These are phyloP conservation scores for Brachyalestes nurse DNA, from an alignment of 2,797 vertebrate genomes.

Conservation along the genomic window DNA sequence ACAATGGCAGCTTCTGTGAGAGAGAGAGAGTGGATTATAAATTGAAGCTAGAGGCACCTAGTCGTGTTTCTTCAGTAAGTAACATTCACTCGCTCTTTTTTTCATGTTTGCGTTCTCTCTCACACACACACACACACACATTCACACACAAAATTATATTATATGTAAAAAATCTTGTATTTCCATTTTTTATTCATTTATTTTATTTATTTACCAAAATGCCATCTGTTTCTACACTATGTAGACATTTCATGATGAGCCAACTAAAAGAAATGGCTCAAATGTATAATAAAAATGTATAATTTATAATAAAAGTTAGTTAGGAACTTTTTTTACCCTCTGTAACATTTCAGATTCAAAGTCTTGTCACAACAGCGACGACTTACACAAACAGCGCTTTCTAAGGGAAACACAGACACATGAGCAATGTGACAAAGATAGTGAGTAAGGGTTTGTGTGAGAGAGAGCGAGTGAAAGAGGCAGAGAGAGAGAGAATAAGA, in stretches of 20 bases:
- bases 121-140: no score
- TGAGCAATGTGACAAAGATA: slow-evolving; percentile 3
- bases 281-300: no score
- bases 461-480: background rate
- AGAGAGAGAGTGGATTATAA: slow-evolving; percentile 36
- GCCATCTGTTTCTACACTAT: no score
- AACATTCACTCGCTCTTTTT: background rate
- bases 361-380: no score
- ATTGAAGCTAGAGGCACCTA: slow-evolving; percentile 27
- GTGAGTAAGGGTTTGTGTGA: slow-evolving; percentile 24
- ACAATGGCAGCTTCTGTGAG: slow-evolving; percentile 43
- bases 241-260: no score
- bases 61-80: background rate
- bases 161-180: no score
- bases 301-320: no score
- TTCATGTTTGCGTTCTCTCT: background rate
- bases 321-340: background rate
- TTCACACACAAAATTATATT: no score
- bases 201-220: no score
- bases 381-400: background rate
- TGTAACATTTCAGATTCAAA: background rate
- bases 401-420: background rate
- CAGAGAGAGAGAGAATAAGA: background rate
- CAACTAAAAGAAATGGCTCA: background rate
- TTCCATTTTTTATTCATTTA: no score